A percentile compares a stretch with the other conserved stretches of the same genome.
phyloP scores from a whole-genome alignment of 2,888 invertebrate species.

The Clunio marinus region DNA sequence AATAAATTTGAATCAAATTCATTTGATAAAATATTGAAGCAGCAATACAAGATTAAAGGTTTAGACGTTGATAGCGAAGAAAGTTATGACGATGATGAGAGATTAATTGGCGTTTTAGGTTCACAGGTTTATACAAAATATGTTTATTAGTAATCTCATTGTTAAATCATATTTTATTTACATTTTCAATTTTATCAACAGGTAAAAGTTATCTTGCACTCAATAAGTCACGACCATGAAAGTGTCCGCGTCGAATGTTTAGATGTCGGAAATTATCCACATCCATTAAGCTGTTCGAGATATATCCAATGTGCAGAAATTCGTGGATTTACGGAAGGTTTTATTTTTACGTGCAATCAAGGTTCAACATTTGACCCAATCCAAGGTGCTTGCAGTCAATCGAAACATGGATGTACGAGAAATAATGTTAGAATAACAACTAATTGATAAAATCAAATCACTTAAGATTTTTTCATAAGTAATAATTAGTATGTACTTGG shows the following conservation, averaged over 20 bases:
- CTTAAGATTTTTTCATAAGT: no score
- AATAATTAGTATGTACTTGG: no score
- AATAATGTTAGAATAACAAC: slow-evolving; percentile 34
- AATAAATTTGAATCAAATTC: no score
- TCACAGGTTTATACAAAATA: slow-evolving; percentile 14
- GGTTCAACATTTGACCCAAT: slow-evolving; percentile 83
- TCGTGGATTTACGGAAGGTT: slow-evolving; percentile 74
- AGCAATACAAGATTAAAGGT: slow-evolving; percentile 32
- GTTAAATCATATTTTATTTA: not conserved
- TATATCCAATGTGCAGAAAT: slow-evolving; percentile 86
- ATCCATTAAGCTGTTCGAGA: slow-evolving; percentile 84
- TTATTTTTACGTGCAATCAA: slow-evolving; percentile 85
- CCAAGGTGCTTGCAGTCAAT: slow-evolving; percentile 86
- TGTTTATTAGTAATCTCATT: not conserved
- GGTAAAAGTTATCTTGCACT: slow-evolving; percentile 57
- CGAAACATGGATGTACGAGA: slow-evolving; percentile 54
- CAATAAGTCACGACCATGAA: slow-evolving; percentile 55
- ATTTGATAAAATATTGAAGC: slow-evolving; percentile 22
- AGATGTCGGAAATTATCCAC: slow-evolving; percentile 87
- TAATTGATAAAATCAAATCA: no score
- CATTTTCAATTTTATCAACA: not conserved
- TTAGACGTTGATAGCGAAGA: slow-evolving; percentile 18
- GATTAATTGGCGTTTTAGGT: slow-evolving; percentile 31
- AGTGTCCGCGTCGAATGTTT: slow-evolving; percentile 66
- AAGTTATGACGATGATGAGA: slow-evolving; percentile 17